These are phyloP conservation scores for Cacoxenus indagator DNA, from an alignment of 2,888 invertebrate species.

Conservation along the genomic window DNA sequence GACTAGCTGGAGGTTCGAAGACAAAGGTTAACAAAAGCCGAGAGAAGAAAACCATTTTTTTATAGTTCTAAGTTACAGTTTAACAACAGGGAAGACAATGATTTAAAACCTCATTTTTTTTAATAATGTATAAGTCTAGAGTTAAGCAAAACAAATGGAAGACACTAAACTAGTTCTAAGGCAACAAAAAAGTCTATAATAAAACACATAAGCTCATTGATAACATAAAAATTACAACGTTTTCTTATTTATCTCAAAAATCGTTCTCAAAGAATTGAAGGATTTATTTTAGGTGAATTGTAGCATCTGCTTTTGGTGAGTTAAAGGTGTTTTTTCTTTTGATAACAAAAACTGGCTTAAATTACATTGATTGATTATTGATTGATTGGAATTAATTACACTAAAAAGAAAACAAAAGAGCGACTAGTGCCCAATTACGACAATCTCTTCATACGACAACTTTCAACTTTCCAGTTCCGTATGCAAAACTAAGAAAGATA, in stretches of 20 bases:
- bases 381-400: too few relatives aligned
- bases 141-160: constrained; percentile 59
- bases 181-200: constrained; percentile 38
- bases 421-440: too few relatives aligned
- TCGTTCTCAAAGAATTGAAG: background rate
- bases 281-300: too few relatives aligned
- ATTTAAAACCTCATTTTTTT: constrained; percentile 62
- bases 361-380: too few relatives aligned
- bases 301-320: too few relatives aligned
- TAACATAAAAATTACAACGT: background rate
- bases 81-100: constrained; percentile 67
- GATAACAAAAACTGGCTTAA: too few relatives aligned
- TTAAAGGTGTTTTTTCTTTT: too few relatives aligned
- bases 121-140: constrained; percentile 53
- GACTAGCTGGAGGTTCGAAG: background rate
- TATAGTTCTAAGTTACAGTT: constrained; percentile 35
- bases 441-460: too few relatives aligned
- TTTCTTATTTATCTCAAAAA: background rate
- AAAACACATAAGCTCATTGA: constrained; percentile 27
- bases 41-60: constrained; percentile 38
- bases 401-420: too few relatives aligned
- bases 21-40: constrained; percentile 7
- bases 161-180: constrained; percentile 67
- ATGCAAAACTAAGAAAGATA: too few relatives aligned
- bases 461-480: too few relatives aligned